Conservation (phyloP, 2,888 invertebrate species). For the Stegophylla sp. region DNA sequence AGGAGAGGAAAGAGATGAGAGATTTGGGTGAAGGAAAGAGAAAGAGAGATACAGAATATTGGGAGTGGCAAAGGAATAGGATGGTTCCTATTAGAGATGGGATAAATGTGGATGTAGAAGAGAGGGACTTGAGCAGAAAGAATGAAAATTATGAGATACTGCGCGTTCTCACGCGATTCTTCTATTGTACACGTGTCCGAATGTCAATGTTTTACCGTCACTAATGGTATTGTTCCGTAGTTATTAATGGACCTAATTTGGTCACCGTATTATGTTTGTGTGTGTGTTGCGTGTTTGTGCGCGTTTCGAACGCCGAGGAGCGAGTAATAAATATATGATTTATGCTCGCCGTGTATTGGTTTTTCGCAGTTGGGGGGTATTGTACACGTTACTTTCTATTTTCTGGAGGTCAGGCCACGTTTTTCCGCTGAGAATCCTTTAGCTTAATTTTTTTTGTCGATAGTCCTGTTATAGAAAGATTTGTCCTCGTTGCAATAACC, state of each 20-base stretch:
- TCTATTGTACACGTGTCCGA: neutral
- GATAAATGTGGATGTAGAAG: too few relatives aligned
- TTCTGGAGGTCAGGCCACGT: neutral
- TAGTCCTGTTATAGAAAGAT: too few relatives aligned
- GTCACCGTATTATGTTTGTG: neutral
- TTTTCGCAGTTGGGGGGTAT: neutral
- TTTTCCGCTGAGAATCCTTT: neutral
- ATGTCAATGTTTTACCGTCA: constrained; percentile 8
- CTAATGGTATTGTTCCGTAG: neutral
- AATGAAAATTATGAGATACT: neutral
- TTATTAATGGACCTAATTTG: constrained; percentile 24
- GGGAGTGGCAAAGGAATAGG: too few relatives aligned
- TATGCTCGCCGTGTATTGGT: neutral
- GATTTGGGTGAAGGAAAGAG: neutral
- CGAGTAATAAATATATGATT: neutral
- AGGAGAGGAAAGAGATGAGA: neutral
- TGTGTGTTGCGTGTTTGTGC: neutral
- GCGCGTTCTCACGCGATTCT: neutral
- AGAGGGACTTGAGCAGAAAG: neutral
- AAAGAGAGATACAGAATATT: too few relatives aligned
- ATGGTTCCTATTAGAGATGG: too few relatives aligned
- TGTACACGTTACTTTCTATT: too few relatives aligned
- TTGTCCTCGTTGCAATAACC: too few relatives aligned
- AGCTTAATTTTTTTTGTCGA: too few relatives aligned
- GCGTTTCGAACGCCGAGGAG: neutral